phyloP scores from a whole-genome alignment of 1,140 invertebrate genomes.

The Danaus melanippus region DNA sequence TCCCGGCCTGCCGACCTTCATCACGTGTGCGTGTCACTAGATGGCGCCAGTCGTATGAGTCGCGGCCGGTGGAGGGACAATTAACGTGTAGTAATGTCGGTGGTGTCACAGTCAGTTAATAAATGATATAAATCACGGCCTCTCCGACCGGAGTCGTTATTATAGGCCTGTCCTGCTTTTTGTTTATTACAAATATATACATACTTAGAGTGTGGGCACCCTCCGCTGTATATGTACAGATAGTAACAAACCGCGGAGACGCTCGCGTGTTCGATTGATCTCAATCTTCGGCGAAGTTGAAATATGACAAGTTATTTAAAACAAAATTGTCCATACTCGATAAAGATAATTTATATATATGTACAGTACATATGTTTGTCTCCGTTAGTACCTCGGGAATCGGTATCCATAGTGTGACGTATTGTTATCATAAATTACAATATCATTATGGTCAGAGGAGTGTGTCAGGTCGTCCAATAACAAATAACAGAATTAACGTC shows the following conservation, averaged over 20 bases:
- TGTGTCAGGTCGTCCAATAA: conserved; percentile 25
- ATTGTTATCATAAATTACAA: conserved; percentile 37
- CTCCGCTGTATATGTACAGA: not conserved
- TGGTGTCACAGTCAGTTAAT: conserved; percentile 30
- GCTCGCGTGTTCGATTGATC: conserved; percentile 21
- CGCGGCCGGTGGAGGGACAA: not conserved
- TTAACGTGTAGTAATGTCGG: conserved; percentile 14
- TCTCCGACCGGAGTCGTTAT: conserved; percentile 15
- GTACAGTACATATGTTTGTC: not conserved
- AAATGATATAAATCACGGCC: conserved; percentile 26
- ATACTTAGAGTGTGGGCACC: not conserved
- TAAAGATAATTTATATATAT: conserved; percentile 16
- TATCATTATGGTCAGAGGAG: conserved; percentile 29
- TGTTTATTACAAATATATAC: conserved; percentile 9
- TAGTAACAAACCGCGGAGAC: conserved; percentile 1
- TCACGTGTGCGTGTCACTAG: conserved; percentile 13
- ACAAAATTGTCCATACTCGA: conserved; percentile 11
- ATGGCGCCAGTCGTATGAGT: conserved; percentile 26
- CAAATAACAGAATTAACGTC: conserved; percentile 22
- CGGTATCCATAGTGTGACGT: conserved; percentile 16
- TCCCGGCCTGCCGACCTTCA: not conserved
- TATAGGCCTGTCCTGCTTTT: conserved; percentile 25
- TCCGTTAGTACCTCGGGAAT: conserved; percentile 8
- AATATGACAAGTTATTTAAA: conserved; percentile 20
- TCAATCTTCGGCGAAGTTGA: conserved; percentile 23